A percentile compares a stretch with the other conserved stretches of the same genome.
Evolutionary conservation across 2,888 invertebrate species (phyloP).

Genomic region (Rhingia rostrata): DNA sequence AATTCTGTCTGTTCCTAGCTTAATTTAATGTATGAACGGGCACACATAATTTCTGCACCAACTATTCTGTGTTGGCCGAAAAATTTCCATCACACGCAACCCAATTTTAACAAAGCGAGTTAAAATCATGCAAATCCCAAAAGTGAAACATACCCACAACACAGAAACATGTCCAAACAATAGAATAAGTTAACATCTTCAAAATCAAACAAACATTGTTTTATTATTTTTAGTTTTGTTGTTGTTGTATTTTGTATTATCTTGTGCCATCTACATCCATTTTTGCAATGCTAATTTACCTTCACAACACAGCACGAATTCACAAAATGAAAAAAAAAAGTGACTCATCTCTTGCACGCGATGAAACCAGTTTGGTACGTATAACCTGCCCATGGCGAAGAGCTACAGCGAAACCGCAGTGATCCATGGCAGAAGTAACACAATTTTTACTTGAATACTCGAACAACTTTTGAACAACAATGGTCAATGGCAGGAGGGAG

Average conservation of each 20-base stretch:
- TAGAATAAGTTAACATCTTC: slow-evolving; percentile 68
- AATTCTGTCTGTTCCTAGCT: too few species aligned
- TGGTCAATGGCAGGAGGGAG: slow-evolving; percentile 62
- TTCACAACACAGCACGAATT: slow-evolving; percentile 48
- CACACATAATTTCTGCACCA: neutral
- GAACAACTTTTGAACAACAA: slow-evolving; percentile 70
- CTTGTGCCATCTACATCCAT: slow-evolving; percentile 63
- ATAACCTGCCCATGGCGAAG: slow-evolving; percentile 29
- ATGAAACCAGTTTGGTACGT: slow-evolving; percentile 66
- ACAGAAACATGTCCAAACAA: slow-evolving; percentile 64
- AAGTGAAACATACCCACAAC: slow-evolving; percentile 22
- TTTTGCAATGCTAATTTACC: slow-evolving; percentile 74
- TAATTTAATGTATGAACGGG: too few species aligned
- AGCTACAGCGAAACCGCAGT: slow-evolving; percentile 45
- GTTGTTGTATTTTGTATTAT: slow-evolving; percentile 38
- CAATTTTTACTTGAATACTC: slow-evolving; percentile 47
- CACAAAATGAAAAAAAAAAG: slow-evolving; percentile 23
- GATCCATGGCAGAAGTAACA: slow-evolving; percentile 63
- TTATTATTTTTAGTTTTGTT: slow-evolving; percentile 27
- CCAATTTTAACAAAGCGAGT: slow-evolving; percentile 69
- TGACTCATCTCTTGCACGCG: slow-evolving; percentile 72
- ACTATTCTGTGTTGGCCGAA: slow-evolving; percentile 43
- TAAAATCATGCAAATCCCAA: slow-evolving; percentile 67
- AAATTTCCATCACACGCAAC: slow-evolving; percentile 68
- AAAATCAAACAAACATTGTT: slow-evolving; percentile 69